Percentiles rank a stretch among this genome's conserved stretches.
These are phyloP conservation scores for Helogale parvula DNA, from an alignment of 2,113 vertebrate genomes.

Conservation along the genomic window DNA sequence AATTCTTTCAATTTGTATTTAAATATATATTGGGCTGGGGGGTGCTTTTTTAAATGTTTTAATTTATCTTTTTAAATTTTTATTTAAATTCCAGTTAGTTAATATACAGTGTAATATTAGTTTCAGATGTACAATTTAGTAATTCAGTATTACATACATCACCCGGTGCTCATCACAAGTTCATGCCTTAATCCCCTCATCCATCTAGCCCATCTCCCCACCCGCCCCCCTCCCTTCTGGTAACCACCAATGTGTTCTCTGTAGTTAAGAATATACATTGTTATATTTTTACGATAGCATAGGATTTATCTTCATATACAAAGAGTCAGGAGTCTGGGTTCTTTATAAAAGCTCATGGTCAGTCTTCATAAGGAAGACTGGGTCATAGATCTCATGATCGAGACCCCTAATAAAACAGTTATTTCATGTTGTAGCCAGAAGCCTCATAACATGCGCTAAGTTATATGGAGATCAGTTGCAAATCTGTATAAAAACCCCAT, in stretches of 20 bases:
- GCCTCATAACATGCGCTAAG: conserved; percentile 70
- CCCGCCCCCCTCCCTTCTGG: background rate
- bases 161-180: background rate
- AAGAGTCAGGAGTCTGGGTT: background rate
- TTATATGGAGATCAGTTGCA: conserved; percentile 66
- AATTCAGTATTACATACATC: background rate
- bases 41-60: background rate
- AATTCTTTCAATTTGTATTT: background rate
- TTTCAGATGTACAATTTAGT: background rate
- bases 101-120: background rate
- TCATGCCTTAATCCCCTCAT: background rate
- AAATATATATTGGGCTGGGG: background rate
- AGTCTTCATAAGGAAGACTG: conserved; percentile 3
- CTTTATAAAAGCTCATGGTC: conserved; percentile 44
- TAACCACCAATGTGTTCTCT: background rate
- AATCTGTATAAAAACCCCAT: conserved; percentile 71
- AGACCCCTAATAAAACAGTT: conserved; percentile 72
- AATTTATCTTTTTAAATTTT: background rate
- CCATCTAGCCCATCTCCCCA: background rate
- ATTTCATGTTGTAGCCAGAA: conserved; percentile 72
- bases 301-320: background rate
- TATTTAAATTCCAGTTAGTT: background rate
- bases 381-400: conserved; percentile 49
- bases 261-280: background rate
- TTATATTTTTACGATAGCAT: background rate